A percentile compares a stretch with the other conserved stretches of the same genome.
Evolutionary conservation across 2,797 vertebrate species (phyloP).

Genomic region (Crax fasciolata): DNA sequence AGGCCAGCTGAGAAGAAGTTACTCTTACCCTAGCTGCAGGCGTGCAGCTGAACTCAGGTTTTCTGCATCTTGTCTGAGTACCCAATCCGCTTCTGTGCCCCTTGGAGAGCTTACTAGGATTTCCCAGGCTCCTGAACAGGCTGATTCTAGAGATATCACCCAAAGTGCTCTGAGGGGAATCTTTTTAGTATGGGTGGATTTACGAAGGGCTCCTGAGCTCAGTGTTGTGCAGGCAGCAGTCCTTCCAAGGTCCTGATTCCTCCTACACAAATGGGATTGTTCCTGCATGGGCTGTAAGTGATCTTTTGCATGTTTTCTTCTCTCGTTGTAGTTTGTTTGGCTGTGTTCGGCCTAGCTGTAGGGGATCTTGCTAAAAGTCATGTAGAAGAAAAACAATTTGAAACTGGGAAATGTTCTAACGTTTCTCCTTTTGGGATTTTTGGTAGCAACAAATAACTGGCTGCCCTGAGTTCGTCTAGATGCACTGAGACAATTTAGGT

Average conservation of each 20-base stretch:
- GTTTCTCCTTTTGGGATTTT: rapidly evolving
- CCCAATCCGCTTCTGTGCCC: background rate
- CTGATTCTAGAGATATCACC: rapidly evolving
- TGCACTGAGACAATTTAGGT: no score
- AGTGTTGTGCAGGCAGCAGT: background rate
- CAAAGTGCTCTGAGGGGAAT: background rate
- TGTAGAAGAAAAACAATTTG: background rate
- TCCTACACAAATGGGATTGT: rapidly evolving
- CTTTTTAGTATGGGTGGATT: background rate
- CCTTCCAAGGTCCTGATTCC: background rate
- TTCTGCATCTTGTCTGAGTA: background rate
- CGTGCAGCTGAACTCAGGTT: background rate
- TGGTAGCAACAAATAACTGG: background rate
- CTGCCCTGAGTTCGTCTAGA: rapidly evolving
- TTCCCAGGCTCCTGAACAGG: background rate
- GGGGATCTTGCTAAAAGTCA: background rate
- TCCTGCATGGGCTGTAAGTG: background rate
- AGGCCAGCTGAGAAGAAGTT: background rate
- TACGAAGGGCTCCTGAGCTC: rapidly evolving
- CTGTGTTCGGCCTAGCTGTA: background rate
- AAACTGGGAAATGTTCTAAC: background rate
- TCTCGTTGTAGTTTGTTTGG: background rate
- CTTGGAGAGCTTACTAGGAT: background rate
- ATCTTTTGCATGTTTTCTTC: rapidly evolving
- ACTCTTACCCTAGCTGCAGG: background rate